Evolutionary conservation across 1,140 invertebrate genomes (phyloP).

Genomic region (Zaprionus davidi): DNA sequence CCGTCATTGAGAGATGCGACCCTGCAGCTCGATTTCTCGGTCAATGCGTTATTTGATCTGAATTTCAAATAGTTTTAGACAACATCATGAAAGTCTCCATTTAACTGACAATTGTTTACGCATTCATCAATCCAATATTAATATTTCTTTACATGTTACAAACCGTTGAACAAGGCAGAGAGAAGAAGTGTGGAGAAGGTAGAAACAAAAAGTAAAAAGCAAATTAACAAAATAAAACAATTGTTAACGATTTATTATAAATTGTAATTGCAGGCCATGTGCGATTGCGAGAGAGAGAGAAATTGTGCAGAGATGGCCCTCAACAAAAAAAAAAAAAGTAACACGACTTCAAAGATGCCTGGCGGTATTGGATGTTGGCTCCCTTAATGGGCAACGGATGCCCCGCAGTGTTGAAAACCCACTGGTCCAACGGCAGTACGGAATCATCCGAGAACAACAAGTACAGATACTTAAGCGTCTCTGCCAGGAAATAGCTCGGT

Average conservation of each 20-base stretch:
- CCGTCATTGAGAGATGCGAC: constrained; percentile 67
- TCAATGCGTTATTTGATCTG: constrained; percentile 41
- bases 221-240: constrained; percentile 58
- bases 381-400: constrained; percentile 97
- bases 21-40: constrained; percentile 74
- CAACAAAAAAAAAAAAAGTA: constrained; percentile 23
- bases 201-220: constrained; percentile 40
- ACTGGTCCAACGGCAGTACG: constrained; percentile 95
- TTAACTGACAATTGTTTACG: neutral
- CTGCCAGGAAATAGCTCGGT: constrained; percentile 99
- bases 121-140: neutral
- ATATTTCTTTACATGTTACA: too few relatives aligned
- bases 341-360: too few relatives aligned
- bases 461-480: constrained; percentile 99
- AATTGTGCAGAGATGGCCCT: constrained; percentile 39
- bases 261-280: constrained; percentile 72
- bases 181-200: constrained; percentile 2
- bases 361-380: constrained; percentile 90
- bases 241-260: constrained; percentile 72
- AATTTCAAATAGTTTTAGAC: constrained; percentile 1
- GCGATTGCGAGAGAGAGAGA: constrained; percentile 42
- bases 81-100: neutral
- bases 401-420: constrained; percentile 99
- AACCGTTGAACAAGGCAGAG: neutral
- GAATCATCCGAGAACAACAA: constrained; percentile 98